Conservation (phyloP, 2,888 invertebrate genomes). For the Sipha maydis region DNA sequence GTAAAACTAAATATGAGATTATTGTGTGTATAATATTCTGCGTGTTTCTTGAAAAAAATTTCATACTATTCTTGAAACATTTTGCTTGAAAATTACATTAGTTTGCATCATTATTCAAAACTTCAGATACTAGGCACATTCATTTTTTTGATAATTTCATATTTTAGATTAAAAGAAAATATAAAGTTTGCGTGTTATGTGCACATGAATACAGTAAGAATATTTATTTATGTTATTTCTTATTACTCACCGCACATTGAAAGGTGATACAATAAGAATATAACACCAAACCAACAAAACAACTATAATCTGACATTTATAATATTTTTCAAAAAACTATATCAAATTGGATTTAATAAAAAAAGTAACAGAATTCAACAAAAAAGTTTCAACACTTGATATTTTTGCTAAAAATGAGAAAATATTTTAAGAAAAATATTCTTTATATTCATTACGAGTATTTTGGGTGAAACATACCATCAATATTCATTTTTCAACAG, state of each 20-base stretch:
- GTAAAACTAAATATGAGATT: neutral
- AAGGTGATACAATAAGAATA: neutral
- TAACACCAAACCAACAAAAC: slow-evolving; percentile 13
- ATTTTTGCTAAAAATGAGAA: neutral
- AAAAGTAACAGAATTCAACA: neutral
- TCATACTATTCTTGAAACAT: neutral
- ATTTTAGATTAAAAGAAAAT: slow-evolving; percentile 55
- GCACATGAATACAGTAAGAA: slow-evolving; percentile 8
- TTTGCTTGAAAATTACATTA: neutral
- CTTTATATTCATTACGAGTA: neutral
- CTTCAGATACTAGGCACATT: neutral
- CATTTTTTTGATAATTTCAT: neutral
- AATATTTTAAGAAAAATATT: neutral
- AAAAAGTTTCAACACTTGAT: neutral
- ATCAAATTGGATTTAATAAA: slow-evolving; percentile 42
- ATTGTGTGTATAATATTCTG: neutral
- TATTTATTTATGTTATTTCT: slow-evolving; percentile 23
- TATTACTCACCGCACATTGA: neutral
- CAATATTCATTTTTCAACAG: neutral
- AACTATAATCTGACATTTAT: neutral
- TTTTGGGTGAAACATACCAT: neutral
- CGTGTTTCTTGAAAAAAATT: neutral
- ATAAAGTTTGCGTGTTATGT: neutral
- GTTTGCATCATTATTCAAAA: neutral
- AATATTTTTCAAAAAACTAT: slow-evolving; percentile 1